These are phyloP conservation scores for Drosophila pandora DNA, from an alignment of 1,140 invertebrate species.

Conservation along the genomic window DNA sequence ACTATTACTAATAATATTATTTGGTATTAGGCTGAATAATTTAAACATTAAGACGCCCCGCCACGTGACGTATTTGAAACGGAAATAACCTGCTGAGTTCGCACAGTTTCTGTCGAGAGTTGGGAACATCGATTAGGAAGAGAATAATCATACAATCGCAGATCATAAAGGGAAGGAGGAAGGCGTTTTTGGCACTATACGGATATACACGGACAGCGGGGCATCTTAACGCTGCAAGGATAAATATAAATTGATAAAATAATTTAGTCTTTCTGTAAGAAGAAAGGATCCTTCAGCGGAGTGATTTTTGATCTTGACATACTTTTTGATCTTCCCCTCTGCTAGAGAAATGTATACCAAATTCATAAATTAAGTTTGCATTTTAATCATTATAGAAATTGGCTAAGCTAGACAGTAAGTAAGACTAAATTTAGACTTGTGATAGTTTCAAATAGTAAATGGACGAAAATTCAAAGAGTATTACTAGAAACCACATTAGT, in stretches of 20 bases:
- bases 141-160: too few species aligned
- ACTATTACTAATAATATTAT: too few species aligned
- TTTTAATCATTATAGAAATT: constrained; percentile 12
- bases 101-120: too few species aligned
- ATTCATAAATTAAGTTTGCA: constrained; percentile 40
- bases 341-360: constrained; percentile 41
- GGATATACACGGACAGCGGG: not conserved
- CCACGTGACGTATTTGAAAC: not conserved
- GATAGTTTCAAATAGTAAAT: constrained; percentile 22
- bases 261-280: constrained; percentile 7
- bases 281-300: constrained; percentile 23
- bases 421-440: not conserved
- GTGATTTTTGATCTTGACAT: constrained; percentile 47
- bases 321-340: constrained; percentile 12
- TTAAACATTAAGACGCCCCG: not conserved
- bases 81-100: not conserved
- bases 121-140: too few species aligned
- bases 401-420: constrained; percentile 1
- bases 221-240: not conserved
- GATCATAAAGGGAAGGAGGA: too few species aligned
- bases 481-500: constrained; percentile 33
- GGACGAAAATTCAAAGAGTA: constrained; percentile 26
- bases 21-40: too few species aligned
- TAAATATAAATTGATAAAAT: too few species aligned
- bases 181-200: not conserved